Base-by-base conservation (phyloP, 2,888 invertebrate genomes). In the Dryomyza anilis region DNA sequence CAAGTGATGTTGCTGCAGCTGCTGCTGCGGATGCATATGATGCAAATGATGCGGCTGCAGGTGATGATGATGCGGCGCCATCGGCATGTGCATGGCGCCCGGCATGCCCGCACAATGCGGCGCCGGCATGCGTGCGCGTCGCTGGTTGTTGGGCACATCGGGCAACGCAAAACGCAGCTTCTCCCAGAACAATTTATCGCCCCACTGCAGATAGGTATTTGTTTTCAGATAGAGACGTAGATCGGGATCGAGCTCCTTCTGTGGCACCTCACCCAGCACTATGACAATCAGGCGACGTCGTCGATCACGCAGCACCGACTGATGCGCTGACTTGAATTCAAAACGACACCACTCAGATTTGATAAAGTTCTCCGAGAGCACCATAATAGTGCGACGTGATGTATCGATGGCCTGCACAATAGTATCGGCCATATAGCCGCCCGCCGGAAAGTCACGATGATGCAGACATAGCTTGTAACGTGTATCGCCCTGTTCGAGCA, bases 121-220 rank as follows among this genome's bases (percentile, higher is more conserved):
- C 12, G 14, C 39, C 14, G 2, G 3, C 3, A 12, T n/a, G 45
- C 71, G 70, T 82, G 85, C 67, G 56, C 77, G 85, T 46, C 76
- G 76, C 58, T 82, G 82, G 71, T 87, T 79, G 63, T 81, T 81
- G 29, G 79, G 76, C 23, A 83, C 88, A 77, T 95, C 95, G 67
- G 96, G 96, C 89, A 96, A 90, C 60, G 95, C 93, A 81, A 94
- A 95, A 80, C 93, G 89, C 69, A 98, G 85, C 85, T 96, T 96
- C 82, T 96, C 94, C 97, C 97, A 98, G 86, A 98, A 98, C 78
- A 94, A 89, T 79, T 93, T 91, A 84, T 97, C 96, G 72, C 94
- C 94, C 92, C 94, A 95, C 83, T 93, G 92, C 78, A 98, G 89
- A 81, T 93, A 92, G 71, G 94, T 94, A 85, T 95, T 94, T 70